phyloP scores from a whole-genome alignment of 2,113 vertebrate species.

The Thunnus thynnus region DNA sequence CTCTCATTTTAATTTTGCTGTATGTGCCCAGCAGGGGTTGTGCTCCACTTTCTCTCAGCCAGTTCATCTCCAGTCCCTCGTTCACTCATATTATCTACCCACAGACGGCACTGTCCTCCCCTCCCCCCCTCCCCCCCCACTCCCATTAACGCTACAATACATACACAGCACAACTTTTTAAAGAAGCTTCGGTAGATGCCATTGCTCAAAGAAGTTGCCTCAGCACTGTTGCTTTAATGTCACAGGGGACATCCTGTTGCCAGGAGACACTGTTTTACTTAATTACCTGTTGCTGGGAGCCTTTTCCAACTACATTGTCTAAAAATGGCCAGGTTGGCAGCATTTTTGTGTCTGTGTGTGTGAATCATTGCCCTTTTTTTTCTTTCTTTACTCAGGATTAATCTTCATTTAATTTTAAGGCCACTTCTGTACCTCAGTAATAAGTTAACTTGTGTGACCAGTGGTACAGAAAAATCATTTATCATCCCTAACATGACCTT shows the following conservation, averaged over 20 bases:
- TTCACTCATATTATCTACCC: conserved; percentile 21
- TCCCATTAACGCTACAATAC: not conserved
- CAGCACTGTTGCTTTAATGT: conserved; percentile 16
- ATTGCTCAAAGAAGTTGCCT: conserved; percentile 6
- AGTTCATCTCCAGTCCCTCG: conserved; percentile 24
- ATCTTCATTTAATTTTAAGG: not conserved
- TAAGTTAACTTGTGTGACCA: too few relatives aligned
- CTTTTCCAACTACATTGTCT: conserved; percentile 10
- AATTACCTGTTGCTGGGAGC: conserved; percentile 33
- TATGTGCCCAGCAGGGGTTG: conserved; percentile 49
- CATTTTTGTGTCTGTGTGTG: not conserved
- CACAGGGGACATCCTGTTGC: conserved; percentile 39
- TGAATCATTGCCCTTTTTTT: not conserved
- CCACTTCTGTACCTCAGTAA: not conserved
- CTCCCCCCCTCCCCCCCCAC: too few relatives aligned
- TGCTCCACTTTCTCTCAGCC: conserved; percentile 52
- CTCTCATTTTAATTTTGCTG: conserved; percentile 21
- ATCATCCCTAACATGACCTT: not conserved
- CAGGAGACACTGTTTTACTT: conserved; percentile 34
- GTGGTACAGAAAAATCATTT: not conserved
- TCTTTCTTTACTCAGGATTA: not conserved
- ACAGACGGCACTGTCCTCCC: not conserved
- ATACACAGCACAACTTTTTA: conserved; percentile 23
- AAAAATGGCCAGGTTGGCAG: conserved; percentile 34
- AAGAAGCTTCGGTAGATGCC: not conserved